Evolutionary conservation across 2,797 vertebrate species (phyloP), one percentile per base, ranked within the genome.

Genomic region (Urocyon cinereoargenteus): DNA sequence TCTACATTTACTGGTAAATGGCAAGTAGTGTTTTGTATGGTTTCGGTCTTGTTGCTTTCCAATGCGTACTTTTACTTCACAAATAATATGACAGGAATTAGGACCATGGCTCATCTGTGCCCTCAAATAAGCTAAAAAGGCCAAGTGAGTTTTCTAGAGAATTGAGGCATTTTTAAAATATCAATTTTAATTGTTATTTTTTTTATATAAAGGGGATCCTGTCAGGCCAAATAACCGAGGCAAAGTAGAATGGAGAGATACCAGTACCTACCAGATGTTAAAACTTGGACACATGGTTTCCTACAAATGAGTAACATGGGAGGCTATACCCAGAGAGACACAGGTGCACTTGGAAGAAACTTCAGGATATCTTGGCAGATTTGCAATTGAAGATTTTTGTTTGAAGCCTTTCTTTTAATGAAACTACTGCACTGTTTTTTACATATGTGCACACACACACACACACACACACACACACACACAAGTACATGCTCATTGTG

Each of bases 1-100:
- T 66, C 34, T 62, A 34, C 34, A 59, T 82, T 90, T 73, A 59
- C 57, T 88, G 92, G 77, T 61, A 92, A 96, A 59, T 62, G 77
- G 59, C 16, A 92, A 95, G 18, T 85, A 10, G 7, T 49, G 75
- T 88, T 95, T 91, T 26, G 0, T n/a, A 0, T 57, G 45, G 19
- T 36, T 91, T 86, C 61, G 53, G 8, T 70, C 40, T 73, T 57
- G 51, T 22, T 86, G 15, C 31, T 93, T 97, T 90, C 28, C 26
- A 92, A 0, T 66, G 5, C 13, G 36, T 85, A 61, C 24, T 70
- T 78, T 24, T n/a, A 4, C 62, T 88, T 88, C 70, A 51, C n/a
- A 86, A 59, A 59, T 77, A 79, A 87, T 64, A 26, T 77, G 75
- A 15, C 22, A 64, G 14, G 18, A 16, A 7, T 88, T 28, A 68